phyloP scores from a whole-genome alignment of 2,888 invertebrate species.

The Drosophila vallismaia region DNA sequence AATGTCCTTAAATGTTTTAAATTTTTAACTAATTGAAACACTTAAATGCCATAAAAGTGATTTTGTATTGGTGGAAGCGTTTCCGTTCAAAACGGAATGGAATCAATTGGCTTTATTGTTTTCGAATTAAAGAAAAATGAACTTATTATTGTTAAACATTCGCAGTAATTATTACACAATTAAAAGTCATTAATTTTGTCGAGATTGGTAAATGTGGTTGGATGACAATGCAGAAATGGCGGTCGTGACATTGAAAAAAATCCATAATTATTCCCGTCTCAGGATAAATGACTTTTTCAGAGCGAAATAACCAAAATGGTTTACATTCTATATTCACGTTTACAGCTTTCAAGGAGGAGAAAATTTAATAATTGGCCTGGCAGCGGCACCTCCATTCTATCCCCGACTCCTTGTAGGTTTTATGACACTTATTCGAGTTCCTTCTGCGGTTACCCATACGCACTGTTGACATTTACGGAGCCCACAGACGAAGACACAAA shows the following conservation, averaged over 20 bases:
- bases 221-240: not conserved
- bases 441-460: constrained; percentile 50
- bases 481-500: constrained; percentile 31
- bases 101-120: not conserved
- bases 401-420: constrained; percentile 20
- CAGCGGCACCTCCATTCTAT: not conserved
- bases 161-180: not conserved
- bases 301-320: constrained; percentile 29
- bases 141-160: not conserved
- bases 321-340: constrained; percentile 58
- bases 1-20: not conserved
- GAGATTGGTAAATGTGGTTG: not conserved
- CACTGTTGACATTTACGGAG: constrained; percentile 58
- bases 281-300: constrained; percentile 2
- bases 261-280: not conserved
- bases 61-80: not conserved
- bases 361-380: constrained; percentile 67
- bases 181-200: not conserved
- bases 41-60: not conserved
- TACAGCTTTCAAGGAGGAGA: constrained; percentile 22
- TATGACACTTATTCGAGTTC: constrained; percentile 28
- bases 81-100: not conserved
- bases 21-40: not conserved
- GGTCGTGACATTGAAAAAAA: not conserved
- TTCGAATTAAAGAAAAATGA: not conserved